phyloP scores from a whole-genome alignment of 2,888 invertebrate species.

The Hesperia comma region DNA sequence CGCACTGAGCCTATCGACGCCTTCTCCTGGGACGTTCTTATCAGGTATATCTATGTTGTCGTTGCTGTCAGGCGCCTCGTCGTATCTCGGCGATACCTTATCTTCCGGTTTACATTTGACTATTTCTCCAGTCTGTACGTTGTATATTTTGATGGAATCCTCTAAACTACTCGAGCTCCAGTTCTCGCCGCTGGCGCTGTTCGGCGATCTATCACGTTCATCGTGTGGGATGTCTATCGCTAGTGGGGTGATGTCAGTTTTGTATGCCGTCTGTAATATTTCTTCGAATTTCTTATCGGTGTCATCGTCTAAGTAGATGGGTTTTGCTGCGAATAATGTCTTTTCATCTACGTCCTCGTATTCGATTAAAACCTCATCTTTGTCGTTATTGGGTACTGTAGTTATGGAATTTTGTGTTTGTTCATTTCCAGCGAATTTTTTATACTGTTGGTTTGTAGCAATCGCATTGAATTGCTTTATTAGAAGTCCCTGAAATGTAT shows the following conservation, averaged over 20 bases:
- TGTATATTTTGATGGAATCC: slow-evolving; percentile 81
- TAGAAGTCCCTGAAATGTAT: slow-evolving; percentile 75
- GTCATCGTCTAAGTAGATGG: slow-evolving; percentile 65
- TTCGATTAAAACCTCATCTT: slow-evolving; percentile 69
- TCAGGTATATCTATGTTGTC: slow-evolving; percentile 72
- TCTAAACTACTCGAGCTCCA: slow-evolving; percentile 79
- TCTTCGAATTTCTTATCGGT: slow-evolving; percentile 74
- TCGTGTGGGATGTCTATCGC: slow-evolving; percentile 50
- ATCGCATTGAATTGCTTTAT: slow-evolving; percentile 77
- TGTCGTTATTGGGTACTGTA: slow-evolving; percentile 59
- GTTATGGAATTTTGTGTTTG: slow-evolving; percentile 61
- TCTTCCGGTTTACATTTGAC: slow-evolving; percentile 77
- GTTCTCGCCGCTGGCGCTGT: slow-evolving; percentile 60
- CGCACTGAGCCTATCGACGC: slow-evolving; percentile 60
- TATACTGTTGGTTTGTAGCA: slow-evolving; percentile 73
- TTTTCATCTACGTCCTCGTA: slow-evolving; percentile 68
- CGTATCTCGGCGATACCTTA: slow-evolving; percentile 74
- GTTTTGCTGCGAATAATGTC: slow-evolving; percentile 67
- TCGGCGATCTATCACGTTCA: slow-evolving; percentile 64
- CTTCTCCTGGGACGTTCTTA: slow-evolving; percentile 65
- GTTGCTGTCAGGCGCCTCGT: slow-evolving; percentile 61
- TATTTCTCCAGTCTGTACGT: slow-evolving; percentile 79
- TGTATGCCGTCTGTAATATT: slow-evolving; percentile 67
- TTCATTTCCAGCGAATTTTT: slow-evolving; percentile 62
- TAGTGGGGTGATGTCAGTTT: slow-evolving; percentile 42